phyloP scores from a whole-genome alignment of 2,797 vertebrate genomes.

The Enteromius thamalakanensis region DNA sequence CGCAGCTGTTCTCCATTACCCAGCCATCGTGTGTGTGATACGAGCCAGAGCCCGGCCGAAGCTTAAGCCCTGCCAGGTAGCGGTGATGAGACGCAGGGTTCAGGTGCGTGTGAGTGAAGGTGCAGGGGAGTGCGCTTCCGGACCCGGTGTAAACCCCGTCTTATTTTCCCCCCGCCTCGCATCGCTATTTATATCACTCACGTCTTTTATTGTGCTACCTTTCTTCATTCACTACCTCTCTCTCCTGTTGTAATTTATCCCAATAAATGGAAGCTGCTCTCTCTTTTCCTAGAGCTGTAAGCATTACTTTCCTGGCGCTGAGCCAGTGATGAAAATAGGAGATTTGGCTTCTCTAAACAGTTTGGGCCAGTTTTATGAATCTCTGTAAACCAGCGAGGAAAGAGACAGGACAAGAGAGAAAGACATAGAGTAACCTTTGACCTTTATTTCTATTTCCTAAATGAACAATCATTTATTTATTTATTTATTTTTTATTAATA shows the following conservation, averaged over 20 bases:
- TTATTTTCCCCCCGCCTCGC: conserved; percentile 28
- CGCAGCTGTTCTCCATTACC: conserved; percentile 92
- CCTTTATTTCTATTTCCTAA: background rate
- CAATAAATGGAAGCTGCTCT: conserved; percentile 60
- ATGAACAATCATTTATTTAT: too few relatives aligned
- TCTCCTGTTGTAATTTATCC: conserved; percentile 60
- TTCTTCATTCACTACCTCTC: conserved; percentile 59
- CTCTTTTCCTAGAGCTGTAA: conserved; percentile 36
- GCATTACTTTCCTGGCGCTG: conserved; percentile 68
- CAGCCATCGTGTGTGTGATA: conserved; percentile 72
- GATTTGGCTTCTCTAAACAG: conserved; percentile 64
- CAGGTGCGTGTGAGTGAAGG: conserved; percentile 71
- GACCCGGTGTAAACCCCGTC: conserved; percentile 48
- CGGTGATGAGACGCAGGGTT: conserved; percentile 88
- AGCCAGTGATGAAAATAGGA: conserved; percentile 67
- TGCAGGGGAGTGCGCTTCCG: conserved; percentile 58
- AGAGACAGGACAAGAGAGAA: conserved; percentile 14
- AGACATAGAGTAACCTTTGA: conserved; percentile 2
- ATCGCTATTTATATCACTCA: conserved; percentile 60
- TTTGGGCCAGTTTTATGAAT: conserved; percentile 73
- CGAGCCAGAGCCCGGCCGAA: conserved; percentile 82
- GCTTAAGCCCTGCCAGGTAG: conserved; percentile 87
- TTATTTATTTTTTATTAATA: background rate
- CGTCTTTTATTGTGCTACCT: conserved; percentile 52
- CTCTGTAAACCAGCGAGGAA: conserved; percentile 69